phyloP scores from a whole-genome alignment of 2,113 vertebrate genomes.

The Porphyrio hochstetteri region DNA sequence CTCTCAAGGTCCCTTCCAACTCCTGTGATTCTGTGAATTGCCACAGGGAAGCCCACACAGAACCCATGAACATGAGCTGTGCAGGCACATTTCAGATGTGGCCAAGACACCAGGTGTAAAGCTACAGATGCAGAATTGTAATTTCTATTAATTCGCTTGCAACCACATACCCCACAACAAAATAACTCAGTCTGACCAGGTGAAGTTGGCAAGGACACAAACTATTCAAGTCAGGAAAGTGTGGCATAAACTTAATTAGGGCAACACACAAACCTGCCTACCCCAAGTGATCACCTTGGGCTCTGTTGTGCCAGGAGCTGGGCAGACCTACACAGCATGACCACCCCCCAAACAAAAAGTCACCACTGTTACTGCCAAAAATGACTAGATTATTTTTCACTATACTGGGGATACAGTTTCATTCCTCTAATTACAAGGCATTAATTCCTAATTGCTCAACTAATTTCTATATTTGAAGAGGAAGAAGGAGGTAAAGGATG shows the following conservation, averaged over 20 bases:
- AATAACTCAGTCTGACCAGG: neutral
- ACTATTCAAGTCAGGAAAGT: neutral
- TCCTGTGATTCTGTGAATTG: too few species aligned
- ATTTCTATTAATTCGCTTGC: neutral
- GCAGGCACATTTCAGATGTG: rapidly evolving
- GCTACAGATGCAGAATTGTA: neutral
- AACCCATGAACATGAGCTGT: rapidly evolving
- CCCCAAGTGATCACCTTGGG: neutral
- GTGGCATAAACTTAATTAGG: neutral
- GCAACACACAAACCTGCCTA: neutral
- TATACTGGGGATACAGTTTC: neutral
- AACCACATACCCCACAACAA: neutral
- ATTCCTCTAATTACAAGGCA: conserved; percentile 34
- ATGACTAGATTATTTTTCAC: neutral
- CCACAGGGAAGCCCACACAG: neutral
- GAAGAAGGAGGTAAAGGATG: neutral
- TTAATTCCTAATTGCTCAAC: conserved; percentile 46
- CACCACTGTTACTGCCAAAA: neutral
- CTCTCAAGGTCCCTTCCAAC: too few species aligned
- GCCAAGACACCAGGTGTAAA: rapidly evolving
- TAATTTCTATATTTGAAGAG: conserved; percentile 24
- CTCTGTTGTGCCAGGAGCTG: neutral
- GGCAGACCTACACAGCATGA: neutral
- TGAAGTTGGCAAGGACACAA: neutral
- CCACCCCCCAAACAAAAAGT: neutral